Conservation (phyloP, 1,140 invertebrate genomes). For the Scylla paramamosain region DNA sequence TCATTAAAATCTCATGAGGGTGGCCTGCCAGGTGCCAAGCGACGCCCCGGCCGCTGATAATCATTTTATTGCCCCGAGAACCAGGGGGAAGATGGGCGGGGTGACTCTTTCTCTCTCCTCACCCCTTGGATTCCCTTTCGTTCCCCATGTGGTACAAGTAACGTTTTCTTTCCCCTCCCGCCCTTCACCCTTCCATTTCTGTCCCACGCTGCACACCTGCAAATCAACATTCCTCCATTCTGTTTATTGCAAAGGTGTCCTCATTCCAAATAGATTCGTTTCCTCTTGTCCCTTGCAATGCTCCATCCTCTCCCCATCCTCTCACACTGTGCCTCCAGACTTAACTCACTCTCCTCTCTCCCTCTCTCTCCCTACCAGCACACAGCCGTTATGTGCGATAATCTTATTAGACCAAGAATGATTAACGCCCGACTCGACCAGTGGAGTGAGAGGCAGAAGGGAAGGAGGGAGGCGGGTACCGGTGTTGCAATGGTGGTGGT, state of each 20-base stretch:
- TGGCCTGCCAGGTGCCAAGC: constrained; percentile 6
- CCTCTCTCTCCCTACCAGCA: background rate
- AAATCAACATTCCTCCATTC: background rate
- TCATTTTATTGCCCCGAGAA: constrained; percentile 5
- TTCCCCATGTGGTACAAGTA: background rate
- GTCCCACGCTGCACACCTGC: background rate
- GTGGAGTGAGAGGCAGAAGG: background rate
- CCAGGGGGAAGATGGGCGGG: background rate
- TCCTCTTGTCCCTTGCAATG: background rate
- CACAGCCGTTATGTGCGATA: constrained; percentile 12
- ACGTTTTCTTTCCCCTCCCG: background rate
- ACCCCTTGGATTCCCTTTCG: background rate
- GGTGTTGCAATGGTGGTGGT: background rate
- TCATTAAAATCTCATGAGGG: constrained; percentile 23
- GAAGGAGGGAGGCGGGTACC: background rate
- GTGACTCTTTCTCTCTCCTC: background rate
- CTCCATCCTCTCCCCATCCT: background rate
- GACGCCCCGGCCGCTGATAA: background rate
- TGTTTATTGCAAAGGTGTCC: background rate
- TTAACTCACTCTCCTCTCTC: background rate
- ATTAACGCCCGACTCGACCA: background rate
- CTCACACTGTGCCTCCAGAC: background rate
- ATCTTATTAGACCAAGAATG: background rate
- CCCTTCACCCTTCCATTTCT: background rate
- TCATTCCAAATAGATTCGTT: background rate